A percentile compares a stretch with the other conserved stretches of the same genome.
phyloP scores from a whole-genome alignment of 2,888 invertebrate genomes.

The Drosophila yooni region DNA sequence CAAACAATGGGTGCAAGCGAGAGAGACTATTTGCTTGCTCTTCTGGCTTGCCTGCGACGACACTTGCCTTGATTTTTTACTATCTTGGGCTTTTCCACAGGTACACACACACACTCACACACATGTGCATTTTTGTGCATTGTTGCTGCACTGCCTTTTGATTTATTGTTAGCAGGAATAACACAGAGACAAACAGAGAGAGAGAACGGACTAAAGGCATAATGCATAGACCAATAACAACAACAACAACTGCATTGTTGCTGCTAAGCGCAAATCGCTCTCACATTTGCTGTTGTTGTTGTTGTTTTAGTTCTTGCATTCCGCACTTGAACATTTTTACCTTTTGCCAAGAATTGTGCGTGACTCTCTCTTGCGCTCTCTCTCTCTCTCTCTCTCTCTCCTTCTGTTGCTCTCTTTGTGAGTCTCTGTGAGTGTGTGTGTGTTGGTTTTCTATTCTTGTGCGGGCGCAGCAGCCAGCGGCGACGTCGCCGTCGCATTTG shows the following conservation, averaged over 20 bases:
- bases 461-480: constrained; percentile 51
- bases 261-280: constrained; percentile 11
- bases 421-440: constrained; percentile 23
- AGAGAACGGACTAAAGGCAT: constrained; percentile 35
- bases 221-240: constrained; percentile 35
- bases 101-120: constrained; percentile 9
- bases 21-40: constrained; percentile 15
- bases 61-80: constrained; percentile 80
- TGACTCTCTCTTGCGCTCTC: constrained; percentile 43
- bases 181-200: not conserved
- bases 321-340: constrained; percentile 52
- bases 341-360: constrained; percentile 62
- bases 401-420: not conserved
- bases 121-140: constrained; percentile 40
- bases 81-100: constrained; percentile 61
- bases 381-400: not conserved
- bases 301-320: constrained; percentile 39
- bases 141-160: constrained; percentile 64
- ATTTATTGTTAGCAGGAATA: constrained; percentile 75
- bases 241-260: constrained; percentile 38
- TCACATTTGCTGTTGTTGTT: constrained; percentile 3
- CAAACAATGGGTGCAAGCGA: constrained; percentile 4
- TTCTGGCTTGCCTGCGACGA: constrained; percentile 56
- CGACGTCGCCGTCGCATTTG: constrained; percentile 52
- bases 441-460: constrained; percentile 75